Conservation (phyloP, 2,113 vertebrate genomes). For the Heloderma charlesbogerti region DNA sequence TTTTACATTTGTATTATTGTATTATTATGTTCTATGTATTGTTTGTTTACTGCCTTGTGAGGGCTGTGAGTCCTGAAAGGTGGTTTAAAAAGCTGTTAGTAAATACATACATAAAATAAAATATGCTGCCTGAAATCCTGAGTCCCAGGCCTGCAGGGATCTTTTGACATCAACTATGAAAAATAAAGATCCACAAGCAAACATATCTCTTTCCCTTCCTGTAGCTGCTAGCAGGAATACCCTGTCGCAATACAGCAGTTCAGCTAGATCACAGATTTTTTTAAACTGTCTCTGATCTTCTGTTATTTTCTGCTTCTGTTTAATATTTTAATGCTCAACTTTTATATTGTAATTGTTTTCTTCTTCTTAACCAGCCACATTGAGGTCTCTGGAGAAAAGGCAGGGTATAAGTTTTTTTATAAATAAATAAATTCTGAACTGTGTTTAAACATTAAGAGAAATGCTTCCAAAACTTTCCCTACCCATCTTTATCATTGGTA, state of each 20-base stretch:
- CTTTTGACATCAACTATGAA: not conserved
- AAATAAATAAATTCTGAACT: no score
- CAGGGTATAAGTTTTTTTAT: not conserved
- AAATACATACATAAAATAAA: no score
- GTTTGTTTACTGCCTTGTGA: no score
- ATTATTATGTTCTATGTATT: no score
- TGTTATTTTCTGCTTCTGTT: not conserved
- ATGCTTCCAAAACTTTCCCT: no score
- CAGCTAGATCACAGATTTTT: not conserved
- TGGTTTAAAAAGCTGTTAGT: no score
- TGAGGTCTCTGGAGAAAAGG: no score
- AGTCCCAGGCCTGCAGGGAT: not conserved
- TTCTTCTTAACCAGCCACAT: not conserved
- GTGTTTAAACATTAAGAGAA: no score
- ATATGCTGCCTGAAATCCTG: fast-evolving
- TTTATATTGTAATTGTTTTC: not conserved
- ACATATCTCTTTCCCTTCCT: not conserved
- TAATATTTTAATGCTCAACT: not conserved
- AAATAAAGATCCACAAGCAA: not conserved
- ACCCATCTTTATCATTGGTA: no score
- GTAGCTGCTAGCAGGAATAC: not conserved
- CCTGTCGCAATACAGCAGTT: not conserved
- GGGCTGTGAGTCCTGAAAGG: no score
- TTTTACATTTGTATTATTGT: no score
- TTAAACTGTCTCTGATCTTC: not conserved